These are phyloP conservation scores for Nephila pilipes DNA, from an alignment of 1,140 invertebrate genomes.

Conservation along the genomic window DNA sequence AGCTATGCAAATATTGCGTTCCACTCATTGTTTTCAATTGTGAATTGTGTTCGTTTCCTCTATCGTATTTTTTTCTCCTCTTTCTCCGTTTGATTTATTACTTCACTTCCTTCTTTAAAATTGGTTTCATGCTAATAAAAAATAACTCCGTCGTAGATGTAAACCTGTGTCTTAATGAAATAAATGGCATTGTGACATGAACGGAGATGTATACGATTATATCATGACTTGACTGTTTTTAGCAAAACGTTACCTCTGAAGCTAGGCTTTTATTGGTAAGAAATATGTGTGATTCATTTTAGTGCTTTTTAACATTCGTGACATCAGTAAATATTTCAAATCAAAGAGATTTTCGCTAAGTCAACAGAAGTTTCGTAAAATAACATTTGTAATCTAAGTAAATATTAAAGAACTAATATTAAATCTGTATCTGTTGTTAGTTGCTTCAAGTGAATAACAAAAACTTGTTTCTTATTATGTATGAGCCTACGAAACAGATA, in stretches of 20 bases:
- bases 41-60: not conserved
- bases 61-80: not conserved
- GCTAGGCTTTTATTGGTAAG: not conserved
- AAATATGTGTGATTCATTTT: not conserved
- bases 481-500: too few species aligned
- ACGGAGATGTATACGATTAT: not conserved
- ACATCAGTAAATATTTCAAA: not conserved
- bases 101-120: not conserved
- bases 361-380: too few species aligned
- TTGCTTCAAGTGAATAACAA: too few species aligned
- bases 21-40: not conserved
- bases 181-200: not conserved
- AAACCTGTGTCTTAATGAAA: not conserved
- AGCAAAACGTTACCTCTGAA: not conserved
- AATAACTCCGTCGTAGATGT: not conserved
- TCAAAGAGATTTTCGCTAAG: not conserved
- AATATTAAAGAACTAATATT: too few species aligned
- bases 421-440: too few species aligned
- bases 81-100: not conserved
- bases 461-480: too few species aligned
- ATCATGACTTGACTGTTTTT: not conserved
- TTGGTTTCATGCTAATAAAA: conserved; percentile 11
- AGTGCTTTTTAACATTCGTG: not conserved
- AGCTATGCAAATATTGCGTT: not conserved
- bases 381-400: too few species aligned